Evolutionary conservation across 2,113 vertebrate species (phyloP).

Genomic region (Paracanthobrama guichenoti): DNA sequence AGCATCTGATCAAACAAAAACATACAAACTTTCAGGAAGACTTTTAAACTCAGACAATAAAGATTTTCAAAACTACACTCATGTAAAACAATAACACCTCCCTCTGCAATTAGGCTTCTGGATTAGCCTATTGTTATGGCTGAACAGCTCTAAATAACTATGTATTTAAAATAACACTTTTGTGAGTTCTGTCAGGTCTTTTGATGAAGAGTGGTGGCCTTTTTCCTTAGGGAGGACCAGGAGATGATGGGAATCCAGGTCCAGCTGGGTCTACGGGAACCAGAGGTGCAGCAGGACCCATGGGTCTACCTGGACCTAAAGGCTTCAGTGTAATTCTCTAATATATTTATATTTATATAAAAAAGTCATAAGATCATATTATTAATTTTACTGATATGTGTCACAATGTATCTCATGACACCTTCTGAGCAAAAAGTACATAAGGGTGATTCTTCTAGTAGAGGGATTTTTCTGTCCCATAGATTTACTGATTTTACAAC

Average conservation of each 20-base stretch:
- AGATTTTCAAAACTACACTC: not conserved
- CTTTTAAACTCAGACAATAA: not conserved
- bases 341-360: not conserved
- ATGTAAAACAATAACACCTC: not conserved
- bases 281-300: conserved; percentile 84
- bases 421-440: not conserved
- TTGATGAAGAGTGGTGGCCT: not conserved
- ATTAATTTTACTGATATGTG: not conserved
- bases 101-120: not conserved
- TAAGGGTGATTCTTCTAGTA: not conserved
- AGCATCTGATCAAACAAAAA: not conserved
- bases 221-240: conserved; percentile 81
- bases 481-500: not conserved
- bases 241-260: conserved; percentile 92
- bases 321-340: conserved; percentile 84
- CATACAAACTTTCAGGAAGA: not conserved
- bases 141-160: not conserved
- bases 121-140: not conserved
- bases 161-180: not conserved
- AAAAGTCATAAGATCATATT: not conserved
- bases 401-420: not conserved
- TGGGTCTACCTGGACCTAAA: conserved; percentile 95
- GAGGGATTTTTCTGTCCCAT: not conserved
- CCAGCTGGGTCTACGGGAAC: conserved; percentile 85
- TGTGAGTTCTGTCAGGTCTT: not conserved